Evolutionary conservation across 2,113 vertebrate genomes (phyloP).

Genomic region (Cichladusa arquata): DNA sequence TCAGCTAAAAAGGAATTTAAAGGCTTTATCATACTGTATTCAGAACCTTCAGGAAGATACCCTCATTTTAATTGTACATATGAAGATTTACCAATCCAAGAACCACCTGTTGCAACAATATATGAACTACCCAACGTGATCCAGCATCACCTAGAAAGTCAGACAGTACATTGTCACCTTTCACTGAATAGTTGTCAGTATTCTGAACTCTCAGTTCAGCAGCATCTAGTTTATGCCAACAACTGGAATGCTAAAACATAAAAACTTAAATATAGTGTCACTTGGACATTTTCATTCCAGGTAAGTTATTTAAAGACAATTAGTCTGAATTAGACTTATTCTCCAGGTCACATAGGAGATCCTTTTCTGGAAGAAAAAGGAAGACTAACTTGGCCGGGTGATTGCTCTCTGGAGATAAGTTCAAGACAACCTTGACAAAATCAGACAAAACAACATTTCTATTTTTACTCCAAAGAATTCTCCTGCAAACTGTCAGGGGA

Average conservation of each 20-base stretch:
- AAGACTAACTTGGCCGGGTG: not conserved
- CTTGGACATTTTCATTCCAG: not conserved
- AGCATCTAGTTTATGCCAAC: not conserved
- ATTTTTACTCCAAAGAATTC: not conserved
- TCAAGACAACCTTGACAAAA: not conserved
- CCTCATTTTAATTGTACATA: not conserved
- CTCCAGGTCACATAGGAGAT: not conserved
- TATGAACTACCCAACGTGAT: not conserved
- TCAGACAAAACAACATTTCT: not conserved
- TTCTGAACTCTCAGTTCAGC: not conserved
- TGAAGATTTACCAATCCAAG: not conserved
- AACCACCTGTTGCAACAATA: not conserved
- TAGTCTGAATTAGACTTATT: not conserved
- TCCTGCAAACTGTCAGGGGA: not conserved
- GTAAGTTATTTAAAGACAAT: not conserved
- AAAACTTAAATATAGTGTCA: not conserved
- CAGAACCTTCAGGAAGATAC: not conserved
- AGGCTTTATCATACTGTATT: not conserved
- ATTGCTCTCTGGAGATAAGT: not conserved
- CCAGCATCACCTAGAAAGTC: not conserved
- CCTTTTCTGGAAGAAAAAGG: not conserved
- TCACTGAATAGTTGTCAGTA: not conserved
- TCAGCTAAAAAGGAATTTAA: not conserved
- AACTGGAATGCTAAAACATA: not conserved
- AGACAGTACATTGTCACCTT: not conserved